phyloP scores from a whole-genome alignment of 2,797 vertebrate species.

The Cryptoprocta ferox region DNA sequence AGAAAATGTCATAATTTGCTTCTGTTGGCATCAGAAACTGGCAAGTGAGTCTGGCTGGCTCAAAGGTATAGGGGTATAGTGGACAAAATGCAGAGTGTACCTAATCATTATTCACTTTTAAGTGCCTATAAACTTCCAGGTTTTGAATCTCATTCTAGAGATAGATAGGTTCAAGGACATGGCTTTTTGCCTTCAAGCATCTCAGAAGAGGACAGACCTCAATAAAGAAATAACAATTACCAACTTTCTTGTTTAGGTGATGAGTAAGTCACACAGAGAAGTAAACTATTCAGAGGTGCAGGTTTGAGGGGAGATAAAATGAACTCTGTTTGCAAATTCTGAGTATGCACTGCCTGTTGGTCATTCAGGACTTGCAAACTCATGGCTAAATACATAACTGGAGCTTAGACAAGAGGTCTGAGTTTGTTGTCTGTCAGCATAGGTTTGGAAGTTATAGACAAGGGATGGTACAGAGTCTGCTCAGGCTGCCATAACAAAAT shows the following conservation, averaged over 20 bases:
- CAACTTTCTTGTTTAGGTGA: neutral
- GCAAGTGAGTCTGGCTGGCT: neutral
- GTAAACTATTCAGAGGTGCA: neutral
- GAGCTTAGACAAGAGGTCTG: neutral
- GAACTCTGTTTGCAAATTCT: neutral
- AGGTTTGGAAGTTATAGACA: neutral
- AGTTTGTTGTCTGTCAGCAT: neutral
- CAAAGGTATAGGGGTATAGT: neutral
- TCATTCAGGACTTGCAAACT: neutral
- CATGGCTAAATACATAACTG: neutral
- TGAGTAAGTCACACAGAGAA: neutral
- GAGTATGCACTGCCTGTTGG: neutral
- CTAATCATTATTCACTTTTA: neutral
- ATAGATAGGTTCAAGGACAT: neutral
- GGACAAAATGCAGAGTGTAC: neutral
- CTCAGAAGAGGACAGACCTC: neutral
- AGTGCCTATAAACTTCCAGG: neutral
- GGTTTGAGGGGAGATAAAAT: neutral
- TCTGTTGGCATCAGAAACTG: neutral
- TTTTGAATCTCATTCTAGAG: conserved; percentile 11
- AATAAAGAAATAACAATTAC: neutral
- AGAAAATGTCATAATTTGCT: neutral
- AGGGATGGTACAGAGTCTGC: neutral
- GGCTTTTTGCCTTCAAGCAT: neutral
- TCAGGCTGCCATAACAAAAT: neutral